Base-by-base conservation (phyloP, 1,140 invertebrate species). In the Drosophila carrolli region DNA sequence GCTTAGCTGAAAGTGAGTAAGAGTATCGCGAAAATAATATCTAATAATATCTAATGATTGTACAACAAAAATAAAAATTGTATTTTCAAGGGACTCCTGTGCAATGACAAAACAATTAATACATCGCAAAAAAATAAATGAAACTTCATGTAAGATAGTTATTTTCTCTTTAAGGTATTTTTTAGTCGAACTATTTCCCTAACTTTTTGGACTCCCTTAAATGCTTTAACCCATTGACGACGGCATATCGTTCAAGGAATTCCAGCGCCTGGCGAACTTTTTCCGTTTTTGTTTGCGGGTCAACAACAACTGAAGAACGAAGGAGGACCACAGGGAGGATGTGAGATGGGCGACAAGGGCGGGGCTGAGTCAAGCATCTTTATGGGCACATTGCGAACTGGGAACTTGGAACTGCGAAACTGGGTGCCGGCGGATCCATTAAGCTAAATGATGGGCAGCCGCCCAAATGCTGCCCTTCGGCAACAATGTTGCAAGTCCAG, bases 401-500 rank as follows among this genome's bases (percentile, higher is more conserved):
- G 27, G 61, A 63, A 43, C 43, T 29, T 47, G n/a, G 35, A 50
- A 37, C 4, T 43, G 58, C 50, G 29, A 63, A 73, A 53, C 46
- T 74, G 75, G 50, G 61, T 67, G 73, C 50, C 53, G 46, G 61
- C 44, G 67, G 41, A 79, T 76, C 82, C 83, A 88, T 88, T 88
- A 88, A 88, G 83, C 59, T 71, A 88, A 88, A 83, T 80, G 75
- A 77, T 89, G 79, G 70, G 75, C 79, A 83, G 63, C 57, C 84
- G 61, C 55, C 75, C 75, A 68, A 78, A 71, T 40, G 54, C 44
- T 77, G 81, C 62, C 62, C 67, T 58, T 47, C 29, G 57, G 80
- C 84, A 85, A 85, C 78, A 85, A 62, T 51, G 74, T 85, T 78
- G 81, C 78, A 74, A 47, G 44, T 9, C 14, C 58, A 37, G 65